Evolutionary conservation across 2,888 invertebrate genomes (phyloP).

Genomic region (Aricia artaxerxes): DNA sequence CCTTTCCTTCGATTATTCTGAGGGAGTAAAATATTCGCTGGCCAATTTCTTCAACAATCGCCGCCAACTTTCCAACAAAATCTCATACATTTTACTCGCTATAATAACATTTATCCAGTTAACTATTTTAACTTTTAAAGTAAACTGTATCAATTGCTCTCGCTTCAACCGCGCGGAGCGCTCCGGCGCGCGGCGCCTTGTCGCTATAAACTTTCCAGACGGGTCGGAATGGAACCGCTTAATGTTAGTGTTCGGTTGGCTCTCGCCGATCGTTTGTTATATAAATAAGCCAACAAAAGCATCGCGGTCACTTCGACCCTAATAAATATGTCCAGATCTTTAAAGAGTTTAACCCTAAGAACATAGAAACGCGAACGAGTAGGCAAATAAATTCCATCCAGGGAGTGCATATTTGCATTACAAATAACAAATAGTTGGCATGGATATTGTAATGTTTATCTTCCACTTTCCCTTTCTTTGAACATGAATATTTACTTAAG

Average conservation of each 20-base stretch:
- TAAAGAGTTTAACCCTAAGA: slow-evolving; percentile 7
- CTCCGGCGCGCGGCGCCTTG: slow-evolving; percentile 43
- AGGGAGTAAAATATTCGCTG: background rate
- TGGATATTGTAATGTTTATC: slow-evolving; percentile 7
- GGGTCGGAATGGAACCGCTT: slow-evolving; percentile 48
- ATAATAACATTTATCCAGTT: slow-evolving; percentile 30
- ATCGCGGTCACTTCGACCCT: slow-evolving; percentile 13
- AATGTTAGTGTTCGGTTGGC: slow-evolving; percentile 27
- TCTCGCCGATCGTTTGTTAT: slow-evolving; percentile 26
- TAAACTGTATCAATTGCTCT: slow-evolving; percentile 29
- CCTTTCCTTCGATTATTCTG: background rate
- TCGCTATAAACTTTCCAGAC: slow-evolving; percentile 58
- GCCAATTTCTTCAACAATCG: slow-evolving; percentile 11
- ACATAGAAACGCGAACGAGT: background rate
- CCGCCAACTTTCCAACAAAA: background rate
- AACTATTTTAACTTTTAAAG: slow-evolving; percentile 32
- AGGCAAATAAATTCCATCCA: slow-evolving; percentile 8
- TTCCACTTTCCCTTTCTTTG: background rate
- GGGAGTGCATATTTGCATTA: slow-evolving; percentile 17
- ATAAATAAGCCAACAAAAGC: slow-evolving; percentile 24
- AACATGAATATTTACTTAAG: background rate
- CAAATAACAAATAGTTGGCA: slow-evolving; percentile 20
- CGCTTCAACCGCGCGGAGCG: slow-evolving; percentile 29
- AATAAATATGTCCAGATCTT: slow-evolving; percentile 28
- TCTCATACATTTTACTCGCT: slow-evolving; percentile 13